These are phyloP conservation scores for Drosophila multiciliata DNA, from an alignment of 2,888 invertebrate genomes.

Conservation along the genomic window DNA sequence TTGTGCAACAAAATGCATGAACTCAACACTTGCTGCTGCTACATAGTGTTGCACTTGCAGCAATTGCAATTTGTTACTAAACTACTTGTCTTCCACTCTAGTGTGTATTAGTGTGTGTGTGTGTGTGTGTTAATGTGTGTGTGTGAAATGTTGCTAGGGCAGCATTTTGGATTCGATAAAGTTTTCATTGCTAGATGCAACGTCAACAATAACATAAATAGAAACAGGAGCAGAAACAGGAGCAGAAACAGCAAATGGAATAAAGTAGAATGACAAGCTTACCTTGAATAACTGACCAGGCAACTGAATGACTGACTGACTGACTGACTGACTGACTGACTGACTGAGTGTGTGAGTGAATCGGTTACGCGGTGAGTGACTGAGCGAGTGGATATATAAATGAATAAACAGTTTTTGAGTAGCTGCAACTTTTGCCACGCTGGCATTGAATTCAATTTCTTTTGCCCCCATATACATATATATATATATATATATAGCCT, in stretches of 20 bases:
- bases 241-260: conserved; percentile 30
- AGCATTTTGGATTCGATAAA: conserved; percentile 77
- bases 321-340: no score
- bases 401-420: conserved; percentile 24
- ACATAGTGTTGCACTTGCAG: conserved; percentile 16
- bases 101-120: background rate
- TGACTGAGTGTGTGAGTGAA: conserved; percentile 7
- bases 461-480: background rate
- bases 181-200: conserved; percentile 78
- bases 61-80: conserved; percentile 19
- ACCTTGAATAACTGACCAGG: conserved; percentile 49
- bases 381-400: conserved; percentile 23
- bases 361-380: conserved; percentile 11
- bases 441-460: conserved; percentile 18
- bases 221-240: conserved; percentile 27
- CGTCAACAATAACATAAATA: conserved; percentile 73
- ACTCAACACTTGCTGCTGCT: conserved; percentile 51
- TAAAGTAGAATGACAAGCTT: conserved; percentile 46
- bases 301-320: conserved; percentile 17
- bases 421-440: conserved; percentile 14
- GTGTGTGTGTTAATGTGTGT: conserved; percentile 43
- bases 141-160: conserved; percentile 60
- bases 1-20: conserved; percentile 71
- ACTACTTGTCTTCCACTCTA: conserved; percentile 8
- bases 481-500: background rate